Percentiles rank a stretch among this genome's conserved stretches.
Evolutionary conservation across 2,113 vertebrate species (phyloP).

Genomic region (Globicephala melas): DNA sequence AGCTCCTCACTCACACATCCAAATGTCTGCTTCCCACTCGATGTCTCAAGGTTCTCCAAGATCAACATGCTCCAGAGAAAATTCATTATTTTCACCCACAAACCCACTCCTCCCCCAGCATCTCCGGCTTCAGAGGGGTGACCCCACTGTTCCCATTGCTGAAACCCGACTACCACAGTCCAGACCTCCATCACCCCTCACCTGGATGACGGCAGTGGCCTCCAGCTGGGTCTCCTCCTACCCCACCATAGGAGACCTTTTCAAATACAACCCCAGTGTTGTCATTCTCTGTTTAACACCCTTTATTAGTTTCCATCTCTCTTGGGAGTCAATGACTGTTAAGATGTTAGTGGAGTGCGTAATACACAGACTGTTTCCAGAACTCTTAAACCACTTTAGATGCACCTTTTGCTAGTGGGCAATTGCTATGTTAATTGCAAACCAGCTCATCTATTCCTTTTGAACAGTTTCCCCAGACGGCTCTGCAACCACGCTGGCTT

Average conservation of each 20-base stretch:
- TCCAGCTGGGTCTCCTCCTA: background rate
- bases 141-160: background rate
- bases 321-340: accelerated
- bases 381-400: accelerated
- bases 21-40: background rate
- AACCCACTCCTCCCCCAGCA: no score
- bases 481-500: background rate
- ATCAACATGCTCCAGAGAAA: background rate
- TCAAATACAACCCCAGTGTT: background rate
- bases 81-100: background rate
- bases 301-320: background rate
- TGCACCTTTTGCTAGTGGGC: accelerated
- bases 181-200: background rate
- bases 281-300: background rate
- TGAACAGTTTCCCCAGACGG: background rate
- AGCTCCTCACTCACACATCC: background rate
- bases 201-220: background rate
- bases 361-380: background rate
- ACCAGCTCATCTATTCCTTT: background rate
- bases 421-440: accelerated
- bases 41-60: background rate
- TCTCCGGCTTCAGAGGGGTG: background rate
- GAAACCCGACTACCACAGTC: no score
- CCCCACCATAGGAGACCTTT: background rate
- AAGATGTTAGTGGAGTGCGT: background rate